These are phyloP conservation scores for Myopa tessellatipennis DNA, from an alignment of 2,888 invertebrate genomes.

Conservation along the genomic window DNA sequence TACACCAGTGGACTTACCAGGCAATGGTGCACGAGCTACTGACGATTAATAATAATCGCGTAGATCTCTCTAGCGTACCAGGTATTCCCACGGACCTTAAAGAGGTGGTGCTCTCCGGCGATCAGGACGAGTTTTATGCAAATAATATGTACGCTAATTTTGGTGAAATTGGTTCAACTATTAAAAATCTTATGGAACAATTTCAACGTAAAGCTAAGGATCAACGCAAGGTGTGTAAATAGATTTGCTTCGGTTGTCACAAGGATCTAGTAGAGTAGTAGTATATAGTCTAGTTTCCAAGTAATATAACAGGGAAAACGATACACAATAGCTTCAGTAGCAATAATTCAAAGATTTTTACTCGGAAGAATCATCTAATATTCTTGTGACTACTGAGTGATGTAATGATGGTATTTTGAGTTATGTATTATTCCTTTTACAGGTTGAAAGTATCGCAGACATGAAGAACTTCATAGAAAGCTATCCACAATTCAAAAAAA, in stretches of 20 bases:
- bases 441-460: conserved; percentile 95
- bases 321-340: too few species aligned
- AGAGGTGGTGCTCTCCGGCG: conserved; percentile 93
- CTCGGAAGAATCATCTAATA: too few species aligned
- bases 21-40: conserved; percentile 99
- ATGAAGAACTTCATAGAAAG: conserved; percentile 99
- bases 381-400: too few species aligned
- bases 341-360: too few species aligned
- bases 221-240: conserved; percentile 78
- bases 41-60: conserved; percentile 92
- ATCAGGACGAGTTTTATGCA: conserved; percentile 97
- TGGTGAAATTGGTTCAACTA: conserved; percentile 97
- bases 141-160: conserved; percentile 96
- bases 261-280: too few species aligned
- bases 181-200: conserved; percentile 96
- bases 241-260: background rate
- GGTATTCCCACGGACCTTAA: conserved; percentile 89
- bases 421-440: background rate
- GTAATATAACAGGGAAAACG: too few species aligned
- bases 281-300: too few species aligned
- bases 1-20: conserved; percentile 99
- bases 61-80: conserved; percentile 85
- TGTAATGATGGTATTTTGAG: too few species aligned
- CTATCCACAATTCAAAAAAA: conserved; percentile 97
- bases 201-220: conserved; percentile 96